phyloP scores from a whole-genome alignment of 2,797 vertebrate species.

The Hypotaenidia philippensis region DNA sequence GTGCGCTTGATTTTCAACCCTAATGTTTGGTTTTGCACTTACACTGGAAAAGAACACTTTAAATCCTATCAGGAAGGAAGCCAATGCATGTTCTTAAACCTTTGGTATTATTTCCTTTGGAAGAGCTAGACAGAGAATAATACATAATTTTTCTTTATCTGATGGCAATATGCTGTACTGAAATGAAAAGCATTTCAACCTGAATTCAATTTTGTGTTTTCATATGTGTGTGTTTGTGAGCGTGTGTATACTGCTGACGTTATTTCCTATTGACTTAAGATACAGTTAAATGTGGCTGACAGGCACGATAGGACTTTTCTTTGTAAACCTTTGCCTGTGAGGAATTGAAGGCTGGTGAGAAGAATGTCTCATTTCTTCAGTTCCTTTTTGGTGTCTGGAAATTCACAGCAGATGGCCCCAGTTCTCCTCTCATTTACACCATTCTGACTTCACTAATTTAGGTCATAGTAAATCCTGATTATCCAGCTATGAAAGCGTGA shows the following conservation, averaged over 20 bases:
- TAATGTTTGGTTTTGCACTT: slow-evolving; percentile 61
- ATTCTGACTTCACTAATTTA: slow-evolving; percentile 33
- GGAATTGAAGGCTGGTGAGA: background rate
- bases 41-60: slow-evolving; percentile 50
- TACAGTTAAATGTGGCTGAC: background rate
- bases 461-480: slow-evolving; percentile 35
- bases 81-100: slow-evolving; percentile 62
- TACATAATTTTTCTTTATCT: slow-evolving; percentile 49
- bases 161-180: slow-evolving; percentile 3
- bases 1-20: slow-evolving; percentile 32
- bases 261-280: slow-evolving; percentile 39
- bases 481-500: background rate
- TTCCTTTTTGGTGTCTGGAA: background rate
- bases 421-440: slow-evolving; percentile 44
- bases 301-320: background rate
- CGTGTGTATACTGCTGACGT: background rate
- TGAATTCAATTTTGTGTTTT: slow-evolving; percentile 39
- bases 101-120: slow-evolving; percentile 68
- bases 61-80: slow-evolving; percentile 62
- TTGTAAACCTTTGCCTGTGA: background rate
- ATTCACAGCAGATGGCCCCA: slow-evolving; percentile 33
- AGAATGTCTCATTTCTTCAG: background rate
- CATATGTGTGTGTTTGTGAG: background rate
- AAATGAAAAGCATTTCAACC: slow-evolving; percentile 42
- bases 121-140: slow-evolving; percentile 53